These are phyloP conservation scores for Hyphantria cunea DNA, from an alignment of 1,140 invertebrate genomes.

Conservation along the genomic window DNA sequence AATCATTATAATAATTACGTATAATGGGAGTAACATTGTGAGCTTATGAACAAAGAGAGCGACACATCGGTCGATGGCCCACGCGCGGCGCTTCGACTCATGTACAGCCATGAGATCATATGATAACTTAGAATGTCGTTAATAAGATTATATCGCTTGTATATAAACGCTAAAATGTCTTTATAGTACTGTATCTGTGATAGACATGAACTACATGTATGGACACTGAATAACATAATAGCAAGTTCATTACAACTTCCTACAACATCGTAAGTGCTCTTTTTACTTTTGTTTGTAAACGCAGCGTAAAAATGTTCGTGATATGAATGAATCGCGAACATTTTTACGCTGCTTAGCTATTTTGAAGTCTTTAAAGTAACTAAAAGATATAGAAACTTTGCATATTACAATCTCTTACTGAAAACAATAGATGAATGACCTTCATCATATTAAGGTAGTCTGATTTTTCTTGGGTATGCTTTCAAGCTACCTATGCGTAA, in stretches of 20 bases:
- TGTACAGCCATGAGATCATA: constrained; percentile 11
- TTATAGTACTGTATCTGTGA: constrained; percentile 13
- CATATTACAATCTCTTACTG: too few relatives aligned
- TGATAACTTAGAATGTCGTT: constrained; percentile 18
- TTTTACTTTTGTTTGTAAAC: too few relatives aligned
- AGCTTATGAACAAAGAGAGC: constrained; percentile 28
- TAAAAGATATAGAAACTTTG: too few relatives aligned
- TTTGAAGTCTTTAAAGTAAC: too few relatives aligned
- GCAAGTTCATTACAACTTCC: background rate
- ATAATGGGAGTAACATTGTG: constrained; percentile 33
- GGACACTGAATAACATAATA: background rate
- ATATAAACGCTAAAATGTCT: constrained; percentile 17
- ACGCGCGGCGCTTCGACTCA: constrained; percentile 5
- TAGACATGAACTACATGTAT: constrained; percentile 6
- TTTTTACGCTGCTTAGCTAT: too few relatives aligned
- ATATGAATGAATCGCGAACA: too few relatives aligned
- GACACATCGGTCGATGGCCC: constrained; percentile 14
- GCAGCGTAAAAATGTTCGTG: too few relatives aligned
- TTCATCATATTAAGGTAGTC: too few relatives aligned
- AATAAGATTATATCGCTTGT: constrained; percentile 22
- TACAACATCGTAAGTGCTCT: background rate
- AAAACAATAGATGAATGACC: too few relatives aligned
- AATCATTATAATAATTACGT: constrained; percentile 36
- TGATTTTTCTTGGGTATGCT: too few relatives aligned
- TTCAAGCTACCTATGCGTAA: too few relatives aligned